Percentiles rank a stretch among this genome's conserved stretches.
phyloP scores from a whole-genome alignment of 1,140 invertebrate genomes.

The Parapsyche elsis region DNA sequence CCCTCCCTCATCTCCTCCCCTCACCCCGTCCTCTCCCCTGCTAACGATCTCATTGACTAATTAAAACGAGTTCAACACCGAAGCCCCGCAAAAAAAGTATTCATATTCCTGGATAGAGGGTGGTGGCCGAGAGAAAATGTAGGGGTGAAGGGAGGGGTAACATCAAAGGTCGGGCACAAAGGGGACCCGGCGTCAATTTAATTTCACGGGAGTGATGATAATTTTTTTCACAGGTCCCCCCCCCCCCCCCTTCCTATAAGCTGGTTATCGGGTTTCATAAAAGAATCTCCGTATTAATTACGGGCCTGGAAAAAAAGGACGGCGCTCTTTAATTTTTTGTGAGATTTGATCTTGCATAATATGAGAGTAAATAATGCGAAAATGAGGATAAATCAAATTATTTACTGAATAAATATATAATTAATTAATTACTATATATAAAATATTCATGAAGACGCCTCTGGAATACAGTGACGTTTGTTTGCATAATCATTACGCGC shows the following conservation, averaged over 20 bases:
- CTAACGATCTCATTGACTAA: constrained; percentile 17
- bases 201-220: constrained; percentile 12
- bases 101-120: constrained; percentile 2
- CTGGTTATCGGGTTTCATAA: constrained; percentile 15
- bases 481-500: no score
- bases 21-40: background rate
- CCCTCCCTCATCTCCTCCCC: background rate
- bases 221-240: background rate
- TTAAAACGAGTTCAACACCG: constrained; percentile 29
- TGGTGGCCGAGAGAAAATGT: no score
- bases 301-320: background rate
- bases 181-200: constrained; percentile 10
- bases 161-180: constrained; percentile 17
- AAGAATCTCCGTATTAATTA: constrained; percentile 23
- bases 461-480: no score
- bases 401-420: no score
- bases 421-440: no score
- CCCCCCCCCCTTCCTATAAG: background rate
- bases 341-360: background rate
- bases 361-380: background rate
- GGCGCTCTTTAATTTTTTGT: background rate
- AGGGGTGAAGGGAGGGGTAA: background rate
- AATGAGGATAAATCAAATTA: no score
- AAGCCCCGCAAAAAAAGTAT: constrained; percentile 18
- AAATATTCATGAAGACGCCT: no score